phyloP scores from a whole-genome alignment of 1,140 invertebrate genomes.

The Coptotermes formosanus region DNA sequence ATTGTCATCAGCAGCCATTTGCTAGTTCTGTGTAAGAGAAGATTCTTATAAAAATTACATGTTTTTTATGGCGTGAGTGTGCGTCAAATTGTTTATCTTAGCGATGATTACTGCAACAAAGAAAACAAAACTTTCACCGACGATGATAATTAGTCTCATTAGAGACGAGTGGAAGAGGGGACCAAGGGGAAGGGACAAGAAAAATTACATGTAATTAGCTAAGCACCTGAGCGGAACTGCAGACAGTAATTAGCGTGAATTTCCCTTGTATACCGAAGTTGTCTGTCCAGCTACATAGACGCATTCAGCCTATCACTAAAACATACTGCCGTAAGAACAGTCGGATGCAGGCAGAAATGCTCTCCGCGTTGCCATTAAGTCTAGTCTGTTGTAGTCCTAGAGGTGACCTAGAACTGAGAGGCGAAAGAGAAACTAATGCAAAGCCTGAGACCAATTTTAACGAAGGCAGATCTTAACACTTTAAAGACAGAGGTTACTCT shows the following conservation, averaged over 20 bases:
- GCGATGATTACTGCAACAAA: conserved; percentile 7
- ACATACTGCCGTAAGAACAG: too few species aligned
- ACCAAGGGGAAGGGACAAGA: neutral
- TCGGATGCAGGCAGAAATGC: too few species aligned
- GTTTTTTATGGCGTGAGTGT: neutral
- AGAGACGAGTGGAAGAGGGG: neutral
- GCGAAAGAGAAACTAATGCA: too few species aligned
- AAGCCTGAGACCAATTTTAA: too few species aligned
- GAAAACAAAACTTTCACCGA: conserved; percentile 17
- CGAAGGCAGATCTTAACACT: too few species aligned
- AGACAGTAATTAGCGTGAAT: neutral
- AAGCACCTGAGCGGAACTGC: conserved; percentile 13
- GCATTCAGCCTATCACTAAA: too few species aligned
- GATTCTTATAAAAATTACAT: neutral
- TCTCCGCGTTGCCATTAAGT: too few species aligned
- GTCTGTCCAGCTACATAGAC: too few species aligned
- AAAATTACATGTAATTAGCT: conserved; percentile 25
- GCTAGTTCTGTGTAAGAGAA: neutral
- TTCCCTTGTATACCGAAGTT: neutral
- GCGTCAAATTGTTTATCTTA: conserved; percentile 26
- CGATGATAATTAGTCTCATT: conserved; percentile 27
- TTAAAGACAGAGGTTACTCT: too few species aligned
- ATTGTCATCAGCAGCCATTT: conserved; percentile 21
- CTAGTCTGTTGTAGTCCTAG: too few species aligned
- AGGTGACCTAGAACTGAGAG: too few species aligned